Evolutionary conservation across 2,113 vertebrate species (phyloP).

Genomic region (Oreamnos americanus): DNA sequence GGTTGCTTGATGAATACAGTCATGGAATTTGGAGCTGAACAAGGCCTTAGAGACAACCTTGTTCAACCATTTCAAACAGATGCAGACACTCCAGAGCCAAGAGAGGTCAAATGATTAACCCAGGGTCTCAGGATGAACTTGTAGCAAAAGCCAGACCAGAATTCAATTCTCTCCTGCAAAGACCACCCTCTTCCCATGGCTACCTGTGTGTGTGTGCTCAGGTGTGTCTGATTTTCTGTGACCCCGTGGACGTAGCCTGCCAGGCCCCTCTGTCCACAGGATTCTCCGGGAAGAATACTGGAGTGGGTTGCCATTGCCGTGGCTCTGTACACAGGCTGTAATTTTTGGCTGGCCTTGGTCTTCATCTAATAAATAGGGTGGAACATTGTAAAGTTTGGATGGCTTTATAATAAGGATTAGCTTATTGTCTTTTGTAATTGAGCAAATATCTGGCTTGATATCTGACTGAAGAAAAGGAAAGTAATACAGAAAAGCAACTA

Average conservation of each 20-base stretch:
- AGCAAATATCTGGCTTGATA: neutral
- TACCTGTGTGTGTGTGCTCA: neutral
- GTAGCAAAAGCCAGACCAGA: neutral
- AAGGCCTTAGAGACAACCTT: neutral
- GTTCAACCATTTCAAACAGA: constrained; percentile 33
- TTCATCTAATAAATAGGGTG: neutral
- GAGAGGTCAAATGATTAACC: constrained; percentile 11
- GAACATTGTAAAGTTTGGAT: neutral
- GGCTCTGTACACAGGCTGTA: neutral
- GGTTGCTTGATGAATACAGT: neutral
- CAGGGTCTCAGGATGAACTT: neutral
- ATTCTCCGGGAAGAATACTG: neutral
- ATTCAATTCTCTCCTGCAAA: neutral
- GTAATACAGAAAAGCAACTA: neutral
- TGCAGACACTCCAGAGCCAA: constrained; percentile 17
- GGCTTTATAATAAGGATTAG: neutral
- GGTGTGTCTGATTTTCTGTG: neutral
- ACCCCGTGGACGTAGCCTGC: neutral
- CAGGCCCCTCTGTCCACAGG: neutral
- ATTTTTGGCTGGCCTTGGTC: neutral
- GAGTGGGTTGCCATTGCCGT: neutral
- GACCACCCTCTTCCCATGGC: constrained; percentile 35
- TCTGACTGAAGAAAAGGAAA: neutral
- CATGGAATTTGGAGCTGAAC: neutral
- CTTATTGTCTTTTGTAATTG: neutral